These are phyloP conservation scores for Chiloscyllium punctatum DNA, from an alignment of 2,797 vertebrate genomes.

Conservation along the genomic window DNA sequence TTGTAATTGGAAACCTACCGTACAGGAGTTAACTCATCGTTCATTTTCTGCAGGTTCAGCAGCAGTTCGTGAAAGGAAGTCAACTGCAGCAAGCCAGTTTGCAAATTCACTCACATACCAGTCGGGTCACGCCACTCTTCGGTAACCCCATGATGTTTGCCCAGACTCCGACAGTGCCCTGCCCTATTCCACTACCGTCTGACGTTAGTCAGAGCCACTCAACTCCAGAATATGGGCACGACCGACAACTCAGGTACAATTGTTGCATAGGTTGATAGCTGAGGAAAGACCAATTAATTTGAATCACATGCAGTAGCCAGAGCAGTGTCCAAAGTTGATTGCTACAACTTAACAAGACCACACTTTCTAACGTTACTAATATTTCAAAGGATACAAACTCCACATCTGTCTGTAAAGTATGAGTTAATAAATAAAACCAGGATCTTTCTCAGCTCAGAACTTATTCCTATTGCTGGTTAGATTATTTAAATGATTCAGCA, in stretches of 20 bases:
- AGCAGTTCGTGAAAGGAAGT: constrained; percentile 52
- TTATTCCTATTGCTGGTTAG: background rate
- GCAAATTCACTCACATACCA: constrained; percentile 60
- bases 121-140: constrained; percentile 67
- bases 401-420: background rate
- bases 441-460: background rate
- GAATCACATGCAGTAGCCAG: background rate
- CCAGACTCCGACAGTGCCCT: constrained; percentile 55
- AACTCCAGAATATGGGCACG: constrained; percentile 57
- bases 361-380: background rate
- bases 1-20: background rate
- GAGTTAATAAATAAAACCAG: no score
- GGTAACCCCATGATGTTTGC: constrained; percentile 71
- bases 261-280: background rate
- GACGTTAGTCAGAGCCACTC: constrained; percentile 64
- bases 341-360: background rate
- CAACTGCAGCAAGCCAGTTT: constrained; percentile 56
- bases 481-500: background rate
- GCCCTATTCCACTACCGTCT: constrained; percentile 43
- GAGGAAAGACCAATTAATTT: background rate
- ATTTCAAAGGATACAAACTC: background rate
- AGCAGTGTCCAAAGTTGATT: background rate
- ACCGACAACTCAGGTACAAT: constrained; percentile 67
- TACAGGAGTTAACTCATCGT: background rate
- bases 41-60: constrained; percentile 44